A percentile compares a stretch with the other conserved stretches of the same genome.
These are phyloP conservation scores for Philonicus albiceps DNA, from an alignment of 2,888 invertebrate genomes.

Conservation along the genomic window DNA sequence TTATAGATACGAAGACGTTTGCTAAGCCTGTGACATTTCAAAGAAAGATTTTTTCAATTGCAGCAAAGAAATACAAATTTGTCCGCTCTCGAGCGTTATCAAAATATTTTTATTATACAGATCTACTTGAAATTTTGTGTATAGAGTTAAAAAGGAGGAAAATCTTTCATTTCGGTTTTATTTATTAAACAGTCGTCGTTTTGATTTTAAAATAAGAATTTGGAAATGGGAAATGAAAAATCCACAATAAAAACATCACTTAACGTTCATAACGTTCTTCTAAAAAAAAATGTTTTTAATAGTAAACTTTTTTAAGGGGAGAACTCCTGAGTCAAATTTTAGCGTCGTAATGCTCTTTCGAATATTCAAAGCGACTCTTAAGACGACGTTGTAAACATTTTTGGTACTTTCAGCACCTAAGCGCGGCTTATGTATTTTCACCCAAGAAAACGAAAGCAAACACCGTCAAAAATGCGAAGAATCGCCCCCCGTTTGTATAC, in stretches of 20 bases:
- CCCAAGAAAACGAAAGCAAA: background rate
- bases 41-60: too few relatives aligned
- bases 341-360: background rate
- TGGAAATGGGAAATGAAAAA: background rate
- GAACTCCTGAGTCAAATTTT: background rate
- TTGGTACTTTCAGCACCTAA: background rate
- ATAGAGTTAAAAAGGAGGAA: too few relatives aligned
- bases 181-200: background rate
- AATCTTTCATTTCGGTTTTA: background rate
- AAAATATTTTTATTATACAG: background rate
- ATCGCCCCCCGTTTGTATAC: background rate
- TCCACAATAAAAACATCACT: background rate
- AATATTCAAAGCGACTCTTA: background rate
- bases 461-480: background rate
- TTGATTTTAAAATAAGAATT: background rate
- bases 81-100: background rate
- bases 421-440: background rate
- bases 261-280: background rate
- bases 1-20: background rate
- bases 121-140: background rate
- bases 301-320: background rate
- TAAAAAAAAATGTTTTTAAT: too few relatives aligned
- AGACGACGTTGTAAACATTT: background rate
- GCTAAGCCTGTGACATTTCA: too few relatives aligned
- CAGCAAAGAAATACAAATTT: too few relatives aligned